Conservation (phyloP, 2,797 vertebrate genomes). For the Graptemys geographica region DNA sequence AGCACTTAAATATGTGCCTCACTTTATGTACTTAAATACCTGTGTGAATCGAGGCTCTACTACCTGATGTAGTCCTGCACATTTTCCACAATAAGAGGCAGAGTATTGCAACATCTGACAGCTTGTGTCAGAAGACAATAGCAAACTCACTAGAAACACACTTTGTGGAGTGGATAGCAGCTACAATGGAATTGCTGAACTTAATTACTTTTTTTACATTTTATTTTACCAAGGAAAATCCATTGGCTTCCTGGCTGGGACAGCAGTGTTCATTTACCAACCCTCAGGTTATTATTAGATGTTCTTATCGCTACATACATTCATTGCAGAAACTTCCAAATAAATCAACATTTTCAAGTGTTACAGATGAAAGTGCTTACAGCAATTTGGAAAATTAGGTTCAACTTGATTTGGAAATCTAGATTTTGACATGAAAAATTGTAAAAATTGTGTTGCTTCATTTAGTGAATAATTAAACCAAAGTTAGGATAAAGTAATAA, state of each 20-base stretch:
- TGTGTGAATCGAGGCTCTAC: background rate
- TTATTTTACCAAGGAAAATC: slow-evolving; percentile 52
- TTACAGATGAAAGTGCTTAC: slow-evolving; percentile 45
- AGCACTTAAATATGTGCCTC: background rate
- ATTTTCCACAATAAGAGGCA: slow-evolving; percentile 17
- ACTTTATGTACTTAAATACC: slow-evolving; percentile 17
- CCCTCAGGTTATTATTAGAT: slow-evolving; percentile 64
- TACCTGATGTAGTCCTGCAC: slow-evolving; percentile 35
- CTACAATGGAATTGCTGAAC: slow-evolving; percentile 45
- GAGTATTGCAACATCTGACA: slow-evolving; percentile 20
- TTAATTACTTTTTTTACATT: slow-evolving; percentile 15
- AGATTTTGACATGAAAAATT: slow-evolving; percentile 36
- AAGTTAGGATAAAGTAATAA: background rate
- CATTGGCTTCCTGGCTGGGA: slow-evolving; percentile 26
- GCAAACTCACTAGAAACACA: slow-evolving; percentile 41
- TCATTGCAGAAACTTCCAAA: slow-evolving; percentile 56
- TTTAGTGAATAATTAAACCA: slow-evolving; percentile 59
- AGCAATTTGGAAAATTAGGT: slow-evolving; percentile 41
- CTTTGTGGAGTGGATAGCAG: background rate
- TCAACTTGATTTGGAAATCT: slow-evolving; percentile 53
- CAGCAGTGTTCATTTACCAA: slow-evolving; percentile 43
- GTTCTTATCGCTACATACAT: slow-evolving; percentile 43
- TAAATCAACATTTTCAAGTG: slow-evolving; percentile 59
- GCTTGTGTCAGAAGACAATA: slow-evolving; percentile 40
- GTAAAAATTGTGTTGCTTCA: slow-evolving; percentile 42